phyloP scores from a whole-genome alignment of 2,113 vertebrate species.

The Peromyscus leucopus region DNA sequence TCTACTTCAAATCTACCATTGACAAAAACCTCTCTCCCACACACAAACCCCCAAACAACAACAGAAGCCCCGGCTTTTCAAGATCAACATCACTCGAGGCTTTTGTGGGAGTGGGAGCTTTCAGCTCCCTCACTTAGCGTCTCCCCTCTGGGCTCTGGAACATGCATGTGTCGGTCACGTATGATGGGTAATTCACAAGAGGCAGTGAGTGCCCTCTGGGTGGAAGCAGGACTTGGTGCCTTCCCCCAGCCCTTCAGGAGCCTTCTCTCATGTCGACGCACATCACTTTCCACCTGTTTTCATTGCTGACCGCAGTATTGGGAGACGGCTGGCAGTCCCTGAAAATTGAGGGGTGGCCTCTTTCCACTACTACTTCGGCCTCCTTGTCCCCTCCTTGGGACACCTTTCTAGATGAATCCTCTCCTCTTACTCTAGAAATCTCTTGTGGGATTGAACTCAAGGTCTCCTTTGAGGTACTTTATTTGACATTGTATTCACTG shows the following conservation, averaged over 20 bases:
- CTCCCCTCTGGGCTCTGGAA: slow-evolving; percentile 6
- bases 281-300: neutral
- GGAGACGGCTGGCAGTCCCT: neutral
- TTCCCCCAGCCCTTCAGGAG: accelerated
- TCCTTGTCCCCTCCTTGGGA: neutral
- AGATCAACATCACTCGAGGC: neutral
- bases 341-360: neutral
- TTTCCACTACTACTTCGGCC: neutral
- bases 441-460: neutral
- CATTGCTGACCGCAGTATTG: neutral
- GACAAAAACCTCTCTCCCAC: neutral
- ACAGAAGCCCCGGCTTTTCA: neutral
- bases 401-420: neutral
- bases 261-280: neutral
- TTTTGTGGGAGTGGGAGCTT: neutral
- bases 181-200: neutral
- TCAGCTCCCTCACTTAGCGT: neutral
- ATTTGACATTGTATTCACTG: neutral
- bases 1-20: neutral
- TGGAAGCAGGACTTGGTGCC: neutral
- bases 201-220: neutral
- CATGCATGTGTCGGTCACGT: neutral
- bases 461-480: neutral
- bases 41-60: neutral
- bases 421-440: neutral